phyloP scores from a whole-genome alignment of 2,888 invertebrate species.

The Aproaerema taeniolella region DNA sequence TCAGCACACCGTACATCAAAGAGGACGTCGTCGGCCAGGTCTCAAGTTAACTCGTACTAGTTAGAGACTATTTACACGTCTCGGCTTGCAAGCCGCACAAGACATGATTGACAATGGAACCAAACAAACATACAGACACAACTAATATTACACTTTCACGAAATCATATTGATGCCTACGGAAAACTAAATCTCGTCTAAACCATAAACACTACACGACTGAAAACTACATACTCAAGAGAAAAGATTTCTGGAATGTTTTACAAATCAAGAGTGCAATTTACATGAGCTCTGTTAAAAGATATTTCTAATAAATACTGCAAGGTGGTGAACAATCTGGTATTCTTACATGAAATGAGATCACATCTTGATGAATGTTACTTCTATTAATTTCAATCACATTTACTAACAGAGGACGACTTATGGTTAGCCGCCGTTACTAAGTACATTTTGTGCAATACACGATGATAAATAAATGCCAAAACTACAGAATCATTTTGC shows the following conservation, averaged over 20 bases:
- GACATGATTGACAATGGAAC: constrained; percentile 49
- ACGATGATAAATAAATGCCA: constrained; percentile 59
- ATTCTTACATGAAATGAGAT: constrained; percentile 66
- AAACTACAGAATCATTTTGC: constrained; percentile 49
- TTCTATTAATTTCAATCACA: constrained; percentile 43
- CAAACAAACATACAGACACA: constrained; percentile 54
- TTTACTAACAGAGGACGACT: constrained; percentile 41
- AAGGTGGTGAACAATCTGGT: constrained; percentile 36
- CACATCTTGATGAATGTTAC: constrained; percentile 54
- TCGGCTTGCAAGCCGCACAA: too few species aligned
- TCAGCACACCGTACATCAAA: too few species aligned
- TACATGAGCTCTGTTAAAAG: constrained; percentile 35
- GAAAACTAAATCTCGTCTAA: constrained; percentile 65
- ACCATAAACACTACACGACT: constrained; percentile 58
- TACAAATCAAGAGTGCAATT: constrained; percentile 39
- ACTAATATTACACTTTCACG: constrained; percentile 51
- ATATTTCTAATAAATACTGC: constrained; percentile 42
- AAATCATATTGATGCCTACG: constrained; percentile 47
- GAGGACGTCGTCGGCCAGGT: constrained; percentile 38
- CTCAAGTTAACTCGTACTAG: too few species aligned
- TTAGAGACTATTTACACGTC: constrained; percentile 48
- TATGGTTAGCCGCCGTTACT: constrained; percentile 49
- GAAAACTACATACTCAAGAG: constrained; percentile 40
- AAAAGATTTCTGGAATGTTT: constrained; percentile 67
- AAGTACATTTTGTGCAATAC: constrained; percentile 75